Conservation (phyloP, 2,797 vertebrate genomes). For the Coracias cyanogaster region DNA sequence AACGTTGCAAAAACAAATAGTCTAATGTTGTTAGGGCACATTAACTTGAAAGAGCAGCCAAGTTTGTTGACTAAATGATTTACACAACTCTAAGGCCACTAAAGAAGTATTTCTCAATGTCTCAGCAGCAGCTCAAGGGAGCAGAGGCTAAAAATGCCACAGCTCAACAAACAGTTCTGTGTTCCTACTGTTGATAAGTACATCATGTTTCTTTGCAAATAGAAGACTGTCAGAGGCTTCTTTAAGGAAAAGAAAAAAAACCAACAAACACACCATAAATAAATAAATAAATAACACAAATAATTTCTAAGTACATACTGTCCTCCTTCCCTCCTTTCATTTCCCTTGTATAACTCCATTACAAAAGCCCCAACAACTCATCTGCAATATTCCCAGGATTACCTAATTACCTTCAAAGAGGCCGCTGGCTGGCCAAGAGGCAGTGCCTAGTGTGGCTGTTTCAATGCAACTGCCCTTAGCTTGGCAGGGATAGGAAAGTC, state of each 20-base stretch:
- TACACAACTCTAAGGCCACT: slow-evolving; percentile 38
- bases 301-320: not conserved
- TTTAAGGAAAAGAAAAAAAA: not conserved
- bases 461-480: not conserved
- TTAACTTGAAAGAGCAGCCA: slow-evolving; percentile 47
- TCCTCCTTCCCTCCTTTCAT: not conserved
- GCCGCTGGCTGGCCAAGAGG: not conserved
- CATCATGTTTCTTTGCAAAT: not conserved
- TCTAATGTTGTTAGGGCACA: not conserved
- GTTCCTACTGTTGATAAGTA: slow-evolving; percentile 18
- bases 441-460: not conserved
- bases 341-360: not conserved
- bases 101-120: slow-evolving; percentile 61
- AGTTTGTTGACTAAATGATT: slow-evolving; percentile 54
- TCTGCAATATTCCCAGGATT: not conserved
- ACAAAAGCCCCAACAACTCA: not conserved
- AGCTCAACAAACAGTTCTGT: slow-evolving; percentile 46
- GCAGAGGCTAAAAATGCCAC: slow-evolving; percentile 53
- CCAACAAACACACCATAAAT: not conserved
- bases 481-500: not conserved
- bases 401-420: not conserved
- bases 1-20: slow-evolving; percentile 40
- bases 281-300: not conserved
- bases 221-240: not conserved
- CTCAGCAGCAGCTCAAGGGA: slow-evolving; percentile 45